phyloP scores from a whole-genome alignment of 2,888 invertebrate species.

The Ophion obscuratus region DNA sequence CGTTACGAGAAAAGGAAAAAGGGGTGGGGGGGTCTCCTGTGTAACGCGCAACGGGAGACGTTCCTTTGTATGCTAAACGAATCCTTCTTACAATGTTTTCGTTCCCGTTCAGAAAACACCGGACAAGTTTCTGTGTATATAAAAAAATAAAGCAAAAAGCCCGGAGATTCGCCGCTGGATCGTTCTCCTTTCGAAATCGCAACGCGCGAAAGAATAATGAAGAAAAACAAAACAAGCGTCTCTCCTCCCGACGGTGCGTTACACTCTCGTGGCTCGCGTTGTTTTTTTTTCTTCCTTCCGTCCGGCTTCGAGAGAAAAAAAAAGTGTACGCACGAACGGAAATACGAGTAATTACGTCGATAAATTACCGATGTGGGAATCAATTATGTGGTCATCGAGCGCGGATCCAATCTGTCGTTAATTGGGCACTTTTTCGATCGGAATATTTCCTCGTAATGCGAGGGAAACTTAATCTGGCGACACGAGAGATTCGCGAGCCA shows the following conservation, averaged over 20 bases:
- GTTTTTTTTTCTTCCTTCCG: slow-evolving; percentile 50
- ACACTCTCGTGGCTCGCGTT: slow-evolving; percentile 51
- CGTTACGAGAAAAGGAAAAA: not conserved
- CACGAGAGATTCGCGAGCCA: too few relatives aligned
- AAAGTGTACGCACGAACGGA: slow-evolving; percentile 26
- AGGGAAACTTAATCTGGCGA: too few relatives aligned
- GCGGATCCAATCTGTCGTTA: not conserved
- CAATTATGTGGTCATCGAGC: slow-evolving; percentile 2
- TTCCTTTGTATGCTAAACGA: slow-evolving; percentile 64
- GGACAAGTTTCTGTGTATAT: not conserved
- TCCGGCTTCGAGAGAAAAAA: slow-evolving; percentile 11
- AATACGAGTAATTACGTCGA: slow-evolving; percentile 61
- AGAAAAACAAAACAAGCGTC: slow-evolving; percentile 20
- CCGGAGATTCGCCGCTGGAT: slow-evolving; percentile 48
- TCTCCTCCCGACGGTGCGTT: slow-evolving; percentile 36
- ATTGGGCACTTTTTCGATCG: too few relatives aligned
- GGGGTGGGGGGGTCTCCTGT: not conserved
- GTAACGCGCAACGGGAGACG: slow-evolving; percentile 19
- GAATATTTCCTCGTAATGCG: not conserved
- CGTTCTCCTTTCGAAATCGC: slow-evolving; percentile 66
- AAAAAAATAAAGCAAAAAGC: slow-evolving; percentile 15
- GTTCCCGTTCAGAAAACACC: slow-evolving; percentile 36
- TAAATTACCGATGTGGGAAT: slow-evolving; percentile 51
- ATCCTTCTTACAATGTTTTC: slow-evolving; percentile 25
- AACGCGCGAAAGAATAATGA: slow-evolving; percentile 35